These are phyloP conservation scores for Cardiocondyla obscurior DNA, from an alignment of 1,140 invertebrate species.

Conservation along the genomic window DNA sequence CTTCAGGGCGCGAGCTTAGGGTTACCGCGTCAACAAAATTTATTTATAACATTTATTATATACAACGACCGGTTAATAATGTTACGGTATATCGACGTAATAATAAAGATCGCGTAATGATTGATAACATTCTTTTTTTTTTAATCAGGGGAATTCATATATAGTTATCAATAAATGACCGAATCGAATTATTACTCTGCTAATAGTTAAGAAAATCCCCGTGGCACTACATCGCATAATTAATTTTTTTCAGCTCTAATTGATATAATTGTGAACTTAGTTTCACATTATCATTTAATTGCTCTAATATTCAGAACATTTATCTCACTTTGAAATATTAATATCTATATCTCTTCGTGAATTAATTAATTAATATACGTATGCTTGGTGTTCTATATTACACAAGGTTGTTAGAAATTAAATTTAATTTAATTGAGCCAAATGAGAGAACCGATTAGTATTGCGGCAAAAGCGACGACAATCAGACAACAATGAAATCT, in stretches of 20 bases:
- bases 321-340: neutral
- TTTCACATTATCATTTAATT: neutral
- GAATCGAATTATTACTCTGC: neutral
- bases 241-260: conserved; percentile 6
- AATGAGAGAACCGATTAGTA: no score
- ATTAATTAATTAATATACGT: neutral
- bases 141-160: neutral
- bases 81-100: neutral
- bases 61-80: conserved; percentile 1
- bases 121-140: neutral
- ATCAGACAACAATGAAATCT: no score
- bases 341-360: neutral
- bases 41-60: no score
- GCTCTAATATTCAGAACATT: neutral
- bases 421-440: neutral
- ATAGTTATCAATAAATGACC: neutral
- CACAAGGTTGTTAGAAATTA: neutral
- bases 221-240: neutral
- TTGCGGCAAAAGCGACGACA: no score
- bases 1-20: neutral
- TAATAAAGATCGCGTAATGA: conserved; percentile 15
- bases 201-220: conserved; percentile 15
- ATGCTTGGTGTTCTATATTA: neutral
- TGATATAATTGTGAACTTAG: neutral
- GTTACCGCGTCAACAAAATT: neutral